Conservation (phyloP, 2,113 vertebrate species). For the Tylochromis polylepis region DNA sequence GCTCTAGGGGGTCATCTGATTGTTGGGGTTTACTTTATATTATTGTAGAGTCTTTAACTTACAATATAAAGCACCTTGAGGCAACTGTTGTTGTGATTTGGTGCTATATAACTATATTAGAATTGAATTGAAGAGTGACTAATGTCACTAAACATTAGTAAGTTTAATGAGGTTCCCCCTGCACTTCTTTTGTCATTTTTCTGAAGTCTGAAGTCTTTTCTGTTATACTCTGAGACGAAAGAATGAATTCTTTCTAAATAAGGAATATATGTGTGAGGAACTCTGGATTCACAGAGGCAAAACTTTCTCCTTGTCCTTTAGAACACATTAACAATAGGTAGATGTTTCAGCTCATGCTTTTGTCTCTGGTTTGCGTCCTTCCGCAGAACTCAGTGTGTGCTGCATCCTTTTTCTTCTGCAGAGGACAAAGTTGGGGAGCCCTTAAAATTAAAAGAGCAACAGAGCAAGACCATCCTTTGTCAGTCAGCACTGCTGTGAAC, state of each 20-base stretch:
- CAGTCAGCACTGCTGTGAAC: slow-evolving; percentile 18
- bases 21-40: background rate
- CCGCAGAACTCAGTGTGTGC: background rate
- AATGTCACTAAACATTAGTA: background rate
- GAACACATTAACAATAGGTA: background rate
- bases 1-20: background rate
- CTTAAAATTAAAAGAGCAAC: slow-evolving; percentile 39
- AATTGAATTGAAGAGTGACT: background rate
- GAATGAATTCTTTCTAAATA: background rate
- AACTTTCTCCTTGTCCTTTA: background rate
- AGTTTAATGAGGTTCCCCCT: background rate
- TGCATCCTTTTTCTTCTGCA: background rate
- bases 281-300: background rate
- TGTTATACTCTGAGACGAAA: accelerated
- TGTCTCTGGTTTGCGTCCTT: background rate
- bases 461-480: slow-evolving; percentile 44
- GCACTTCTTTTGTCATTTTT: background rate
- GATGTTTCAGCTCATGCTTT: background rate
- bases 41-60: background rate
- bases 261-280: background rate
- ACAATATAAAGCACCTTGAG: background rate
- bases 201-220: background rate
- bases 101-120: background rate
- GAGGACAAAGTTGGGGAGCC: background rate
- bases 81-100: background rate